Conservation (phyloP, 2,888 invertebrate genomes). For the Apoderus coryli region DNA sequence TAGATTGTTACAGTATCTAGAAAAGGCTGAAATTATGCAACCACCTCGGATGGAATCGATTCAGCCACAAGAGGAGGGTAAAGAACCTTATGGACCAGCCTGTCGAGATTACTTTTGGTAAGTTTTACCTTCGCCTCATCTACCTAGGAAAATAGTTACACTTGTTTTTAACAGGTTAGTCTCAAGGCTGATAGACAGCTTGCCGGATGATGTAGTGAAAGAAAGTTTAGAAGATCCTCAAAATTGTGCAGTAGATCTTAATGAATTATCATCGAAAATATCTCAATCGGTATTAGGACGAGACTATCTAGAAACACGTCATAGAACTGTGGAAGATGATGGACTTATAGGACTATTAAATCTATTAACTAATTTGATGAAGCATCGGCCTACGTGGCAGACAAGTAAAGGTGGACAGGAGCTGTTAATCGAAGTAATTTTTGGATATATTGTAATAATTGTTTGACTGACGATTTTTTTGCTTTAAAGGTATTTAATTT, state of each 20-base stretch:
- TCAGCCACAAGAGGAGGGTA: constrained; percentile 57
- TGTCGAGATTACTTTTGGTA: constrained; percentile 93
- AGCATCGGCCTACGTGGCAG: constrained; percentile 80
- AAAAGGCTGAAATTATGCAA: constrained; percentile 75
- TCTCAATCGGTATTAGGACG: constrained; percentile 59
- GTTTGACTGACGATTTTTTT: constrained; percentile 15
- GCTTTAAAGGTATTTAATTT: constrained; percentile 63
- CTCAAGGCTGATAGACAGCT: constrained; percentile 71
- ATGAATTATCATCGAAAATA: constrained; percentile 47
- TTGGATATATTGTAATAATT: constrained; percentile 2
- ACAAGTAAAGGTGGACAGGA: constrained; percentile 60
- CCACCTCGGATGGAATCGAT: constrained; percentile 37
- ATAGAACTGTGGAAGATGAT: constrained; percentile 75
- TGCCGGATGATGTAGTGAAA: constrained; percentile 67
- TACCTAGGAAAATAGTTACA: too few species aligned
- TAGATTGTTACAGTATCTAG: constrained; percentile 65
- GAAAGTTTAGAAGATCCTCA: constrained; percentile 41
- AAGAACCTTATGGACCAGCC: constrained; percentile 88
- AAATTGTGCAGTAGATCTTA: constrained; percentile 50
- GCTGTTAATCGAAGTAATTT: constrained; percentile 43
- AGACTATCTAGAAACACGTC: constrained; percentile 70
- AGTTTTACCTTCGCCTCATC: too few species aligned
- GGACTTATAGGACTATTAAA: constrained; percentile 79
- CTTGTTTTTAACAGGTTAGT: too few species aligned
- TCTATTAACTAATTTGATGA: constrained; percentile 73